These are phyloP conservation scores for Dryobotodes eremita DNA, from an alignment of 2,888 invertebrate genomes.

Conservation along the genomic window DNA sequence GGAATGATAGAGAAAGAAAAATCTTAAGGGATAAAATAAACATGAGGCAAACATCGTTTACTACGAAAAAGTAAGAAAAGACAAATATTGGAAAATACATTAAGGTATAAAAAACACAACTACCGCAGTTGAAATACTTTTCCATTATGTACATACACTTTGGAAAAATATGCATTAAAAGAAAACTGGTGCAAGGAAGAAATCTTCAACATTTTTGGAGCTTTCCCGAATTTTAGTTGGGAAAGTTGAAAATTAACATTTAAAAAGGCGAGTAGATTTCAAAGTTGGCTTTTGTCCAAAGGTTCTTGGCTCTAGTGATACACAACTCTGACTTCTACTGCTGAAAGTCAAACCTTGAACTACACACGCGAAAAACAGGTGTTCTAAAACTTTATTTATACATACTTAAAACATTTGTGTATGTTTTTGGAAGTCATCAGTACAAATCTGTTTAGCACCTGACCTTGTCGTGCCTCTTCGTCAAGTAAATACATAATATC, in stretches of 20 bases:
- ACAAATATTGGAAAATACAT: slow-evolving; percentile 48
- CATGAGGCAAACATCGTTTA: slow-evolving; percentile 56
- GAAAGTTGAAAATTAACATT: slow-evolving; percentile 63
- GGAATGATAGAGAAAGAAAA: slow-evolving; percentile 50
- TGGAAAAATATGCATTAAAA: slow-evolving; percentile 51
- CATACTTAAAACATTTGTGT: slow-evolving; percentile 30
- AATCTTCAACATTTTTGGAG: slow-evolving; percentile 55
- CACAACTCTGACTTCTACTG: slow-evolving; percentile 69
- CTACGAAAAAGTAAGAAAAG: slow-evolving; percentile 56
- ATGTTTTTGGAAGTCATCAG: slow-evolving; percentile 48
- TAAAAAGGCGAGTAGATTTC: slow-evolving; percentile 66
- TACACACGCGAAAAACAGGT: slow-evolving; percentile 71
- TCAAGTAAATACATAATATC: slow-evolving; percentile 38
- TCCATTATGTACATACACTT: slow-evolving; percentile 41
- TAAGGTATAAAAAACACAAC: slow-evolving; percentile 53
- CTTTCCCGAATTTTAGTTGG: slow-evolving; percentile 60
- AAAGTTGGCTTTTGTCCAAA: slow-evolving; percentile 79
- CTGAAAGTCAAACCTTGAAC: slow-evolving; percentile 74
- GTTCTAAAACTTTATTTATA: slow-evolving; percentile 48
- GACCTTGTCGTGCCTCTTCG: slow-evolving; percentile 43
- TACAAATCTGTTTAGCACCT: slow-evolving; percentile 34
- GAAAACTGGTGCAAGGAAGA: slow-evolving; percentile 64
- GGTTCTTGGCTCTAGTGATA: slow-evolving; percentile 76
- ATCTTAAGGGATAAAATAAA: slow-evolving; percentile 44
- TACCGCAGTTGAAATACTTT: slow-evolving; percentile 55